Percentiles rank a stretch among this genome's conserved stretches.
phyloP scores from a whole-genome alignment of 2,888 invertebrate species.

The Lepidochrysops patricia region DNA sequence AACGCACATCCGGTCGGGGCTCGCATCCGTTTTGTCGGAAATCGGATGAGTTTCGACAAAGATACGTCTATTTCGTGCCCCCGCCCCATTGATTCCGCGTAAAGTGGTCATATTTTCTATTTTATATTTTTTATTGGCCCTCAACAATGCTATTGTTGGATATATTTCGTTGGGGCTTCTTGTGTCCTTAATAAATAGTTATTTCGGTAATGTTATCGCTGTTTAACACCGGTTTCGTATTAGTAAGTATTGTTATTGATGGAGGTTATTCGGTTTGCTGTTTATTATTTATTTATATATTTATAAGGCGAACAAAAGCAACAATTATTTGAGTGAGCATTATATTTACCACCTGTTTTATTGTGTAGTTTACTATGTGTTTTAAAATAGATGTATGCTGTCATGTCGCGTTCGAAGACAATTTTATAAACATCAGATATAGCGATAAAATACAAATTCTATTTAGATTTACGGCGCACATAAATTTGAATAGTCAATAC shows the following conservation, averaged over 20 bases:
- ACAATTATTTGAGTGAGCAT: neutral
- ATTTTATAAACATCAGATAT: neutral
- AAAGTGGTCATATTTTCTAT: conserved; percentile 52
- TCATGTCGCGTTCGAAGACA: neutral
- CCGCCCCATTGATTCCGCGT: conserved; percentile 32
- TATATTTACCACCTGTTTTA: neutral
- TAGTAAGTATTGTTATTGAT: conserved; percentile 4
- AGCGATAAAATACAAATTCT: neutral
- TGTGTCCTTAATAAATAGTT: conserved; percentile 10
- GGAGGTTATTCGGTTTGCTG: neutral
- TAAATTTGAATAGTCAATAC: neutral
- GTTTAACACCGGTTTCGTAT: conserved; percentile 10
- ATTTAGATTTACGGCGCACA: neutral
- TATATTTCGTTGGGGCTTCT: conserved; percentile 19
- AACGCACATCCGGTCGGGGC: conserved; percentile 60
- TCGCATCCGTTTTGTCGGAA: conserved; percentile 57
- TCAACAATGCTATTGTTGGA: conserved; percentile 33
- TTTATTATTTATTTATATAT: too few species aligned
- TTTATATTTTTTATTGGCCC: conserved; percentile 55
- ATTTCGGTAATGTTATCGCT: conserved; percentile 1
- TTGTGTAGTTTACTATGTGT: neutral
- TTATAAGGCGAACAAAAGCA: neutral
- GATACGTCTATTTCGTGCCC: conserved; percentile 23
- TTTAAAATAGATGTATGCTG: neutral
- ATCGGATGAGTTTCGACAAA: conserved; percentile 45